phyloP scores from a whole-genome alignment of 2,888 invertebrate species.

The Drosophila engyochracea region DNA sequence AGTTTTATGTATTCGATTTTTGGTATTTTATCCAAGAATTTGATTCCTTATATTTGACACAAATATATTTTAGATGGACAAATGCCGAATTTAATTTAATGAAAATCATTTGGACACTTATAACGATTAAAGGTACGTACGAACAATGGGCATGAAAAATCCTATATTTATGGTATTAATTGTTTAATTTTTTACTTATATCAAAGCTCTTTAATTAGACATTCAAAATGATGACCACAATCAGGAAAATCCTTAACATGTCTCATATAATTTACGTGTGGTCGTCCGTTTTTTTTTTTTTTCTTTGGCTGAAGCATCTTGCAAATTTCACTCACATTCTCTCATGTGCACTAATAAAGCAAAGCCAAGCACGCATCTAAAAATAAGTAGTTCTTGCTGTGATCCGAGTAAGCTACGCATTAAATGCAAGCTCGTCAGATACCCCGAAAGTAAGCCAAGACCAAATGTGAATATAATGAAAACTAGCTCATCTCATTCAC shows the following conservation, averaged over 20 bases:
- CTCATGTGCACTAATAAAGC: conserved; percentile 15
- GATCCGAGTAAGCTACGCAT: conserved; percentile 56
- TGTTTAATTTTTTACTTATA: background rate
- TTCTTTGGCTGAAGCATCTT: conserved; percentile 22
- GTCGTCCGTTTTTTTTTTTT: conserved; percentile 3
- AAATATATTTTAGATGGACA: background rate
- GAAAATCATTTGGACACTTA: background rate
- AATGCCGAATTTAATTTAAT: background rate
- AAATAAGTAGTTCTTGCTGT: conserved; percentile 30
- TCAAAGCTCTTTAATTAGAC: background rate
- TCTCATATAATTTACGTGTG: background rate
- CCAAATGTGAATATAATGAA: conserved; percentile 62
- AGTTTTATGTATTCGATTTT: background rate
- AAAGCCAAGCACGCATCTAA: conserved; percentile 47
- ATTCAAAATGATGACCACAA: background rate
- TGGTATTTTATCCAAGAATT: background rate
- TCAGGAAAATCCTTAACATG: background rate
- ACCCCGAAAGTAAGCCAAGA: conserved; percentile 53
- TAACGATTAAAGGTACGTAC: background rate
- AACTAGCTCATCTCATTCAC: conserved; percentile 68
- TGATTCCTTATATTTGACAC: background rate
- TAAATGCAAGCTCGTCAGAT: conserved; percentile 52
- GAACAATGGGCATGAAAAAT: background rate
- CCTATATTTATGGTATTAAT: background rate
- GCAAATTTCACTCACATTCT: conserved; percentile 29